A percentile compares a stretch with the other conserved stretches of the same genome.
These are phyloP conservation scores for Cartodere bifasciata DNA, from an alignment of 2,888 invertebrate genomes.

Conservation along the genomic window DNA sequence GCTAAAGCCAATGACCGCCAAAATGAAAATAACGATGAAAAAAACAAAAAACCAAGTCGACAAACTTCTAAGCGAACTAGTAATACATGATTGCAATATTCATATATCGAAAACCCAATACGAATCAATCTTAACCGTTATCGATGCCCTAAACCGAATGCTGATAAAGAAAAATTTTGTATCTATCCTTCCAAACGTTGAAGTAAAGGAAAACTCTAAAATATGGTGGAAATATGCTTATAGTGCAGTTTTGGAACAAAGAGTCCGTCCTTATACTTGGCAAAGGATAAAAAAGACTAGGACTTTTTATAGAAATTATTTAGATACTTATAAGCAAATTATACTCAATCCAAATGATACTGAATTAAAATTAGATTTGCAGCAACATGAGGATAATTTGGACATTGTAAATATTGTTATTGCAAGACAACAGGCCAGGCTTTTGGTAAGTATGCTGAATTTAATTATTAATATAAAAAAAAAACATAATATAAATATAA, in stretches of 20 bases:
- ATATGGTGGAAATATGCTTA: slow-evolving; percentile 71
- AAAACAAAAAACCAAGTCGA: slow-evolving; percentile 38
- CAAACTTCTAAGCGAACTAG: slow-evolving; percentile 54
- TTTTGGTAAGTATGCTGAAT: slow-evolving; percentile 42
- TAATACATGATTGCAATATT: slow-evolving; percentile 61
- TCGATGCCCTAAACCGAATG: slow-evolving; percentile 49
- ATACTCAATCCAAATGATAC: slow-evolving; percentile 60
- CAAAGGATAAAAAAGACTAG: slow-evolving; percentile 53
- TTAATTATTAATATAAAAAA: too few species aligned
- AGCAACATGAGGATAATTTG: slow-evolving; percentile 61
- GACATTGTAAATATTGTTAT: slow-evolving; percentile 63
- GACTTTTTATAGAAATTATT: slow-evolving; percentile 55
- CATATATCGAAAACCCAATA: slow-evolving; percentile 63
- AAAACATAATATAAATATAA: too few species aligned
- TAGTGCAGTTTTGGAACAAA: slow-evolving; percentile 55
- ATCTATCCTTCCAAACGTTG: slow-evolving; percentile 26
- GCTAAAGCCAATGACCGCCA: slow-evolving; percentile 63
- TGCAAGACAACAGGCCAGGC: slow-evolving; percentile 67
- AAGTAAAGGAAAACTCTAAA: slow-evolving; percentile 42
- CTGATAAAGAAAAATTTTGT: slow-evolving; percentile 48
- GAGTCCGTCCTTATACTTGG: slow-evolving; percentile 65
- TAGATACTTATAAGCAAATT: slow-evolving; percentile 55
- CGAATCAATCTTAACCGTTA: slow-evolving; percentile 43
- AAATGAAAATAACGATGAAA: slow-evolving; percentile 63
- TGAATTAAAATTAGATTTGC: slow-evolving; percentile 57